Evolutionary conservation across 2,888 invertebrate species (phyloP).

Genomic region (Drosophila demipolita): DNA sequence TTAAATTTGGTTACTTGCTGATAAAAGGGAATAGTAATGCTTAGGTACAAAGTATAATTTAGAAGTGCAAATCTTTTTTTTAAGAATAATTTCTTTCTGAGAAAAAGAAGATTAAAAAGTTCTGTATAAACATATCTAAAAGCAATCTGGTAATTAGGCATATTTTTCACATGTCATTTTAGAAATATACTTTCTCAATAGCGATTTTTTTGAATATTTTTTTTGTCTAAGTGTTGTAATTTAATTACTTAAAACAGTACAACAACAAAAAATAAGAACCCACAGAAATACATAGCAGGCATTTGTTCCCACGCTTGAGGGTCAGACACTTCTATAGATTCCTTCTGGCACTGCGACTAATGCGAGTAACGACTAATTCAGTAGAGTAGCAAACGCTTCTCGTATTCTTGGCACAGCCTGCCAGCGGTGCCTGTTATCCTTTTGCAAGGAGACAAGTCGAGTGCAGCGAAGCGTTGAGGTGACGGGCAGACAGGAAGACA

Average conservation of each 20-base stretch:
- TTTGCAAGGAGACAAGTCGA: conserved; percentile 6
- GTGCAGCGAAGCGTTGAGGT: conserved; percentile 59
- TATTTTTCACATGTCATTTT: no score
- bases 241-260: background rate
- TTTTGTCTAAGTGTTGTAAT: background rate
- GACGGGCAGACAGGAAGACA: conserved; percentile 39
- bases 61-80: background rate
- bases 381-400: background rate
- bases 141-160: no score
- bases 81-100: background rate
- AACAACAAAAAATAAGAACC: background rate
- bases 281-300: background rate
- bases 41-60: background rate
- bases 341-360: conserved; percentile 6
- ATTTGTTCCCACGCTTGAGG: conserved; percentile 21
- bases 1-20: no score
- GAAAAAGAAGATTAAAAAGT: no score
- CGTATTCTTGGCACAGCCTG: conserved; percentile 12
- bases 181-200: background rate
- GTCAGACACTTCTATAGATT: conserved; percentile 4
- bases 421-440: conserved; percentile 19
- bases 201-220: background rate
- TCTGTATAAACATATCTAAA: no score
- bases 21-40: background rate
- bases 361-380: conserved; percentile 49